phyloP scores from a whole-genome alignment of 2,113 vertebrate genomes.

The Siniperca chuatsi region DNA sequence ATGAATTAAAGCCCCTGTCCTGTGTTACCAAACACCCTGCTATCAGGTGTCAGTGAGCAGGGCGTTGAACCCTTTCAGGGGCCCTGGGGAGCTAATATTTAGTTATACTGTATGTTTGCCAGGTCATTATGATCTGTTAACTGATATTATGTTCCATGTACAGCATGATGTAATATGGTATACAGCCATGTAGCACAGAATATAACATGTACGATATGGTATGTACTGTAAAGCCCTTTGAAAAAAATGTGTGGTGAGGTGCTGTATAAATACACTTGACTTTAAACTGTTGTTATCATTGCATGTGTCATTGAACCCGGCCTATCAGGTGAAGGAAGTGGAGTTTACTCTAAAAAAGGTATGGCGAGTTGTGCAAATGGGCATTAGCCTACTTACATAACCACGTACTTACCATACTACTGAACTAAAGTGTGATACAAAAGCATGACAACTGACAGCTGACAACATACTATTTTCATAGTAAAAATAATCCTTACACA shows the following conservation, averaged over 20 bases:
- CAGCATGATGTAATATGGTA: neutral
- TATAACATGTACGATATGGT: too few species aligned
- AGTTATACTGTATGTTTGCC: neutral
- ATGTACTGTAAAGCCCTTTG: neutral
- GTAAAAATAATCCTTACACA: neutral
- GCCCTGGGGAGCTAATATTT: too few species aligned
- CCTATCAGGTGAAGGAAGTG: slow-evolving; percentile 90
- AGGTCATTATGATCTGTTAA: neutral
- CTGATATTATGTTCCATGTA: neutral
- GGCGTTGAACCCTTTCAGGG: slow-evolving; percentile 1
- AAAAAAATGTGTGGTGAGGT: neutral
- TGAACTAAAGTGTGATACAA: neutral
- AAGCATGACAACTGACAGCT: neutral
- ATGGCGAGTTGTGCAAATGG: neutral
- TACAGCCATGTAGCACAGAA: neutral
- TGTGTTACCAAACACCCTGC: neutral
- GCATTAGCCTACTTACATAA: neutral
- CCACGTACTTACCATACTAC: neutral
- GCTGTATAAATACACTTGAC: neutral
- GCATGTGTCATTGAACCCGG: slow-evolving; percentile 93
- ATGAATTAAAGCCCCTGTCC: neutral
- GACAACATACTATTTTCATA: neutral
- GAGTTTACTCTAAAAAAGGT: slow-evolving; percentile 92
- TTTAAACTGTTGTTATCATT: neutral
- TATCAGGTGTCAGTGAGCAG: neutral